These are phyloP conservation scores for Ricordea florida DNA, from an alignment of 92 coral and sea anemone species.

Conservation along the genomic window DNA sequence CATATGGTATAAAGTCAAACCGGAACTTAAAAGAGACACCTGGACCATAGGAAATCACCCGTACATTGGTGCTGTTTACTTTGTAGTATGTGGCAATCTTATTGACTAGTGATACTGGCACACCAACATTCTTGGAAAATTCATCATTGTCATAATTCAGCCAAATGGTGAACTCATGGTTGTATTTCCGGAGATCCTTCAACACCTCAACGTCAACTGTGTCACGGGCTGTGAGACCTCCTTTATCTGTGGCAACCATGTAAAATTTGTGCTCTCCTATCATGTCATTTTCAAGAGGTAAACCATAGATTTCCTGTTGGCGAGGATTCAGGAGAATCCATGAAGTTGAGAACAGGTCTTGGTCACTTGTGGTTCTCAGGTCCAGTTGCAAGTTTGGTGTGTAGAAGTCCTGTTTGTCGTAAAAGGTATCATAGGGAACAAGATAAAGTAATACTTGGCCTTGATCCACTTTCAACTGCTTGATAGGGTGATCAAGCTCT, in stretches of 20 bases:
- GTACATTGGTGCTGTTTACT: slow-evolving; percentile 29
- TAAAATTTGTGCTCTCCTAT: slow-evolving; percentile 49
- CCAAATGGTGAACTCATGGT: slow-evolving; percentile 43
- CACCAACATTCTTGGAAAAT: slow-evolving; percentile 47
- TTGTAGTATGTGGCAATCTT: slow-evolving; percentile 39
- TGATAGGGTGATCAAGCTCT: slow-evolving; percentile 35
- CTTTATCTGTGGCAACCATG: slow-evolving; percentile 56
- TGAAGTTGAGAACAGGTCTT: slow-evolving; percentile 54
- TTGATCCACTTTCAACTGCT: slow-evolving; percentile 46
- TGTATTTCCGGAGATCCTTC: slow-evolving; percentile 32
- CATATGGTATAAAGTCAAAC: slow-evolving; percentile 8
- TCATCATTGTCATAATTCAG: slow-evolving; percentile 37
- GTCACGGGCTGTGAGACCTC: slow-evolving; percentile 27
- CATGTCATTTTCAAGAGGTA: slow-evolving; percentile 34
- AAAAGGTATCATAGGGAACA: slow-evolving; percentile 72
- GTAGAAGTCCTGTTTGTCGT: slow-evolving; percentile 79
- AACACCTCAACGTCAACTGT: slow-evolving; percentile 36
- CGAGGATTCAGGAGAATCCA: slow-evolving; percentile 76
- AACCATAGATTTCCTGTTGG: slow-evolving; percentile 52
- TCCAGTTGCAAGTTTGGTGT: slow-evolving; percentile 76
- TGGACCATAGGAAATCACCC: slow-evolving; percentile 36
- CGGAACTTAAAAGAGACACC: slow-evolving; percentile 37
- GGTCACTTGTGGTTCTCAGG: slow-evolving; percentile 51
- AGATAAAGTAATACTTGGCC: slow-evolving; percentile 66
- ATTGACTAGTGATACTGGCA: slow-evolving; percentile 41